Base-by-base conservation (phyloP, 2,888 invertebrate species). In the Dryobota labecula region DNA sequence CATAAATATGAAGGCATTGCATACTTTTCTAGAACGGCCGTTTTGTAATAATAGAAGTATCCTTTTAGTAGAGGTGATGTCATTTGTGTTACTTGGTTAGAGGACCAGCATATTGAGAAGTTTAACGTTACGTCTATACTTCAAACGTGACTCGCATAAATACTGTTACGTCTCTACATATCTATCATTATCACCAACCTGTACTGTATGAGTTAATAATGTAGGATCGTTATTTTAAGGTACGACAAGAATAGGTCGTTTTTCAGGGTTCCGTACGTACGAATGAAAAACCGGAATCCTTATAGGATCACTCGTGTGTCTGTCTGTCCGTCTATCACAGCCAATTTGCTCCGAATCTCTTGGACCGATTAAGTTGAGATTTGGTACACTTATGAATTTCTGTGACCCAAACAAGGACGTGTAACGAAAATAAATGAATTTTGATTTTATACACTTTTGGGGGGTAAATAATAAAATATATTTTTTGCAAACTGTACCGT, bases 71-170 rank as follows among this genome's bases (percentile, higher is more conserved):
- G 54, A 43, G 65, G 71, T 81, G 80, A 81, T 81, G 80, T 81
- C 80, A 83, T 81, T 75, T 62, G 71, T 83, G 75, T 81, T 83
- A 82, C 79, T 82, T 83, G 80, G 83, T 82, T 68, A 79, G 61
- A 83, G 70, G 61, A 82, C 65, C 54, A 58, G 73, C 65, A 65
- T 82, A 82, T 61, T 69, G 72, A 82, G 72, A 78, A 61, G 82
- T 78, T 70, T 45, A 68, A 54, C 45, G 33, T 78, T 70, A 74
- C 70, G 73, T 60, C 63, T 54, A 62, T 73, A 70, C 66, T 54
- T 65, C 38, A 64, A 38, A 78, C 78, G 67, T 67, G 82, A 65
- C 65, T 65, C 76, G 78, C 60, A 60, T 78, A 49, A 45, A 68
- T 75, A 80, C 62, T 47, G 51, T 57, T 54, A 74, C 62, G 54